These are phyloP conservation scores for Pedetes capensis DNA, from an alignment of 2,113 vertebrate genomes.

Conservation along the genomic window DNA sequence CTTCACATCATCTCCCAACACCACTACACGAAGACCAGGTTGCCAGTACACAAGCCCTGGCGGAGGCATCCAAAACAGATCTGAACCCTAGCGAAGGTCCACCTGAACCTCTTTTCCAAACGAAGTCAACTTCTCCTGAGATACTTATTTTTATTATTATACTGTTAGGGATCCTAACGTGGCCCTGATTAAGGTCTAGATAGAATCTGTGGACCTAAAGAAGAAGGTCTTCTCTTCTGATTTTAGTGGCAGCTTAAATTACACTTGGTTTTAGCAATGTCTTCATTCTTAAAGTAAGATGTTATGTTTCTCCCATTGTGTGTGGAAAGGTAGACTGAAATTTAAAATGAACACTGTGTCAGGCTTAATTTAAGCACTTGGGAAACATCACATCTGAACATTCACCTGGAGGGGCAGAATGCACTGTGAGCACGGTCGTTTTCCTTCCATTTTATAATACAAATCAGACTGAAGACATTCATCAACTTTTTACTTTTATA, in stretches of 20 bases:
- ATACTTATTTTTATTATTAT: not conserved
- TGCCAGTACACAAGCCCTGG: not conserved
- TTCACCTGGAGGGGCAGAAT: not conserved
- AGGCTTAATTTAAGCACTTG: not conserved
- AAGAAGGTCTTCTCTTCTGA: not conserved
- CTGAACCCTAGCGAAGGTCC: not conserved
- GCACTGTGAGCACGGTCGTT: not conserved
- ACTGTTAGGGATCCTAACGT: not conserved
- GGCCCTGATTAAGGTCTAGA: not conserved
- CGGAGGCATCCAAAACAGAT: too few relatives aligned
- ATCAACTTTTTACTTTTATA: not conserved
- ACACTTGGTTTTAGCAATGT: not conserved
- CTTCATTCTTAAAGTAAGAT: not conserved
- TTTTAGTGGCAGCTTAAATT: not conserved
- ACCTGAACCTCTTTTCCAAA: not conserved
- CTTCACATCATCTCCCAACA: not conserved
- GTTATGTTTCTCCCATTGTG: not conserved
- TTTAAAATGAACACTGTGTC: not conserved
- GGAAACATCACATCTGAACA: not conserved
- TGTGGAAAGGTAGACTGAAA: not conserved
- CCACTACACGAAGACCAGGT: not conserved
- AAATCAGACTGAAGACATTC: not conserved
- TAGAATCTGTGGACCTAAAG: not conserved
- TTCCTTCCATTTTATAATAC: not conserved
- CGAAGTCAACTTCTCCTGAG: not conserved